Base-by-base conservation (phyloP, 1,140 invertebrate genomes). In the Drosophila chauvacae region DNA sequence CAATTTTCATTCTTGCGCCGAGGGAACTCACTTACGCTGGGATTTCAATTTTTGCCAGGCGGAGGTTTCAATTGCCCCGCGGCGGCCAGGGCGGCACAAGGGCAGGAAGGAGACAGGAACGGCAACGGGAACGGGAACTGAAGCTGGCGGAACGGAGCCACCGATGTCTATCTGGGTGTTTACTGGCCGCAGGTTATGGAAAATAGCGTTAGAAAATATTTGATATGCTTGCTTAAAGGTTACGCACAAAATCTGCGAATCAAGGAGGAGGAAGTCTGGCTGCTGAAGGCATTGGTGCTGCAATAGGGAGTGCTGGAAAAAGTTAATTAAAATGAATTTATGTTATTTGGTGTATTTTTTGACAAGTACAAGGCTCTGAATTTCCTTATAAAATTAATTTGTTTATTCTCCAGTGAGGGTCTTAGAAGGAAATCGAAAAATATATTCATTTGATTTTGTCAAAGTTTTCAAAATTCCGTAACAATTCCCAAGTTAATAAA, bases 61-160 rank as follows among this genome's bases (percentile, higher is more conserved):
- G 63, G 77, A 74, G 84, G 78, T 88, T 88, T 87, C 84, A 88
- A 87, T 88, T 84, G 82, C 80, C 84, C 83, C 75, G 45, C 60
- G 78, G 45, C 57, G 74, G 80, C 51, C 62, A 20, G 78, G 35
- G 41, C 58, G 35, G 44, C 58, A 69, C 51, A 66, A 69, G 79
- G 65, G 79, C 64, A 82, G 50, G 56, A 58, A 26, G 53, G 53
- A 37, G 18, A 16, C 33, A 16, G 51, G 18, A 55, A 55, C 14
- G 20, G 51, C 23, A 51, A 66, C 56, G 37, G 37, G 66, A 71
- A 60, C 57, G 44, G 33, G 23, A 37, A 28, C 28, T 62, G 76
- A 63, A 56, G 50, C 33, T 50, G 42, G 59, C 59, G 61, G 70
- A 66, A 74, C 61, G 51, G 28, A 62, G 63, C 70, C 45, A 58